These are phyloP conservation scores for Ptychoptera contaminata DNA, from an alignment of 2,888 invertebrate species.

Conservation along the genomic window DNA sequence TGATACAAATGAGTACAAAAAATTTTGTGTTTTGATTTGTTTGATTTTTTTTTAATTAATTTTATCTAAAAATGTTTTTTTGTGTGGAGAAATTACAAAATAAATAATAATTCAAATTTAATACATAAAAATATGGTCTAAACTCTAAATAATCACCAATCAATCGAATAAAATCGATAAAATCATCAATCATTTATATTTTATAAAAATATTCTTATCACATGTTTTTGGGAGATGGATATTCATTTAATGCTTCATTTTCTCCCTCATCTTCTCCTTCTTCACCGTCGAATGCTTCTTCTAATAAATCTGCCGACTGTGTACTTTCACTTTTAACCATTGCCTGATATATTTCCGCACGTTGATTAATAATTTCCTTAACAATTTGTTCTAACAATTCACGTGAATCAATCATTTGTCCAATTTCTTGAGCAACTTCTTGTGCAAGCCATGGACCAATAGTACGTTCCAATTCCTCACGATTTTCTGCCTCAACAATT, in stretches of 20 bases:
- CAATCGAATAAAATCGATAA: too few species aligned
- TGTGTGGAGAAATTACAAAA: too few species aligned
- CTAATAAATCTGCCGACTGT: conserved; percentile 16
- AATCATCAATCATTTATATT: too few species aligned
- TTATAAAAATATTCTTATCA: neutral
- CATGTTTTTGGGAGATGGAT: neutral
- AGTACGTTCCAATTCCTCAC: conserved; percentile 50
- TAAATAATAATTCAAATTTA: too few species aligned
- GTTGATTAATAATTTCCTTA: conserved; percentile 58
- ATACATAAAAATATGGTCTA: too few species aligned
- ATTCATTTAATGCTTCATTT: neutral
- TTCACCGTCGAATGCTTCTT: conserved; percentile 4
- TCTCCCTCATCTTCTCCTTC: neutral
- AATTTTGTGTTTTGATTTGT: too few species aligned
- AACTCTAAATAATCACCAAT: too few species aligned
- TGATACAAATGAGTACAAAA: too few species aligned
- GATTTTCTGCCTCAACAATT: conserved; percentile 25
- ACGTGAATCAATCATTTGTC: conserved; percentile 63
- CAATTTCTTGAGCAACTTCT: conserved; percentile 66
- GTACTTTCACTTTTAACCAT: conserved; percentile 26
- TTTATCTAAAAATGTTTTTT: too few species aligned
- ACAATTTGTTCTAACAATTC: conserved; percentile 69
- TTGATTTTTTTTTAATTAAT: too few species aligned
- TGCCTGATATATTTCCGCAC: conserved; percentile 44
- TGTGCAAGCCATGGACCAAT: conserved; percentile 64